Conservation (phyloP, 1,140 invertebrate species). For the Marisa cornuarietis region DNA sequence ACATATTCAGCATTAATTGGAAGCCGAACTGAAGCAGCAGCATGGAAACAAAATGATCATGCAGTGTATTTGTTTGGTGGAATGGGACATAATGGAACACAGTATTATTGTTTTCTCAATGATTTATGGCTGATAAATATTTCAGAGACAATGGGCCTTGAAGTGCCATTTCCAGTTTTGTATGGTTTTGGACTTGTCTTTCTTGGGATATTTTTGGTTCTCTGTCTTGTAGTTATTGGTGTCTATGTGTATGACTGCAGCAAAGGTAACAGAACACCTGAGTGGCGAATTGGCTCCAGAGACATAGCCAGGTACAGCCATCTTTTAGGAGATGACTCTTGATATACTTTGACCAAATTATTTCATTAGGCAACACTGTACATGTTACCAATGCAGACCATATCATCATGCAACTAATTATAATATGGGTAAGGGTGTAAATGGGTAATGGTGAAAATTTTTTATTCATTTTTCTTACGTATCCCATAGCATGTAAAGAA, state of each 20-base stretch:
- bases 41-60: slow-evolving; percentile 32
- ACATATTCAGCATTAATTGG: slow-evolving; percentile 27
- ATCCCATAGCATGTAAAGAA: too few species aligned
- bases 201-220: slow-evolving; percentile 5
- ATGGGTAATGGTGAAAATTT: too few species aligned
- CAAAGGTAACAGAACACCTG: not conserved
- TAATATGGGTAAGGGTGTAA: too few species aligned
- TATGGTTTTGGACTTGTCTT: slow-evolving; percentile 19
- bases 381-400: too few species aligned
- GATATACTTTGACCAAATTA: too few species aligned
- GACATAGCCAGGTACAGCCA: slow-evolving; percentile 18
- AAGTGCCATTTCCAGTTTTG: slow-evolving; percentile 4
- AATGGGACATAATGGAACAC: slow-evolving; percentile 35
- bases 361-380: too few species aligned
- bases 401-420: too few species aligned
- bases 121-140: slow-evolving; percentile 44
- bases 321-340: too few species aligned
- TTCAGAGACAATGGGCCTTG: not conserved
- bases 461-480: too few species aligned
- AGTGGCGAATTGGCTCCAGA: slow-evolving; percentile 2
- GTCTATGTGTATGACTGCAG: slow-evolving; percentile 16
- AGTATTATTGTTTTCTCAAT: slow-evolving; percentile 40
- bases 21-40: slow-evolving; percentile 36
- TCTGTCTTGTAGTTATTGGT: slow-evolving; percentile 17
- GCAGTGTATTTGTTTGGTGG: slow-evolving; percentile 41